Conservation (phyloP, 2,888 invertebrate genomes). For the Caenorhabditis sinica region DNA sequence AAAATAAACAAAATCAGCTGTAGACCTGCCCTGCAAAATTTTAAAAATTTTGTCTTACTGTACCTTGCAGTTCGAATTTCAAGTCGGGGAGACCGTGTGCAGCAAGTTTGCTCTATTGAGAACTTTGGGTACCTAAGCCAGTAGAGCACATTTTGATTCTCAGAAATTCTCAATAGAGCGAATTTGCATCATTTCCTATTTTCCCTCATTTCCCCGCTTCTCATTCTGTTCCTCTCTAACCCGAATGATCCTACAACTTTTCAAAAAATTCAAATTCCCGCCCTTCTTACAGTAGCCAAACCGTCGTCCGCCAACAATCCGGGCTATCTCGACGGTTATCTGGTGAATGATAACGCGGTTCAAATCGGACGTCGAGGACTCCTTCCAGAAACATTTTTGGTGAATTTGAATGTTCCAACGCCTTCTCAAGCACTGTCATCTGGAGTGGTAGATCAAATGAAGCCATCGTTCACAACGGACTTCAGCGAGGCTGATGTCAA, state of each 20-base stretch:
- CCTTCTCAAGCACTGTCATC: background rate
- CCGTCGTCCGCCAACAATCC: slow-evolving; percentile 26
- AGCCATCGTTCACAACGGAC: slow-evolving; percentile 71
- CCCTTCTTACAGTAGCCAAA: slow-evolving; percentile 27
- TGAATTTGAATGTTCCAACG: slow-evolving; percentile 37
- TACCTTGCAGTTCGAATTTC: too few relatives aligned
- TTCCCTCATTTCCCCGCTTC: too few relatives aligned
- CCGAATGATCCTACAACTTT: background rate
- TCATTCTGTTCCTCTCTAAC: background rate
- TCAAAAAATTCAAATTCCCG: background rate
- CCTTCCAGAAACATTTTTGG: slow-evolving; percentile 12
- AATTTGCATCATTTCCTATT: too few relatives aligned
- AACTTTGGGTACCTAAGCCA: too few relatives aligned
- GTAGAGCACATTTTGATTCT: too few relatives aligned
- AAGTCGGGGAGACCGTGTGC: too few relatives aligned
- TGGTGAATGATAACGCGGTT: slow-evolving; percentile 45
- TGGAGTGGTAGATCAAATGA: slow-evolving; percentile 39
- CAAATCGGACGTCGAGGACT: slow-evolving; percentile 45
- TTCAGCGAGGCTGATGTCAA: slow-evolving; percentile 63
- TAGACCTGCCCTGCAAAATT: too few relatives aligned
- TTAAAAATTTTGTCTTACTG: background rate
- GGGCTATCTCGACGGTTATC: slow-evolving; percentile 55
- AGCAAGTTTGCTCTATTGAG: too few relatives aligned
- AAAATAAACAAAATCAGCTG: too few relatives aligned
- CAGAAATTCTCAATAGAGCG: too few relatives aligned